Percentiles rank a stretch among this genome's conserved stretches.
phyloP scores from a whole-genome alignment of 2,113 vertebrate species.

The Hassar affinis region DNA sequence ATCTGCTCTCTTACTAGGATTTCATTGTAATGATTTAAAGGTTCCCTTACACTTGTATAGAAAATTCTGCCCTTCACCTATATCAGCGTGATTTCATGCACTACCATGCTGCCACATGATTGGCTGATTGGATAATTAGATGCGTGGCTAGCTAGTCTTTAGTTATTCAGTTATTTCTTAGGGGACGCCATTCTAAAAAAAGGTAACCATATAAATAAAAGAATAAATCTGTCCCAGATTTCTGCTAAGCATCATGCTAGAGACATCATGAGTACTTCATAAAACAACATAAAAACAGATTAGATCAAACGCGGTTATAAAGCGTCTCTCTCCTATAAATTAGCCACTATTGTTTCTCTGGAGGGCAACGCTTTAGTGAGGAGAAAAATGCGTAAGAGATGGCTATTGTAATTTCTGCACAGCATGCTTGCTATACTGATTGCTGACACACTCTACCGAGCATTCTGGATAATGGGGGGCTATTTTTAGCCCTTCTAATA shows the following conservation, averaged over 20 bases:
- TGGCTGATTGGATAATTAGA: neutral
- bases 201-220: neutral
- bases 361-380: constrained; percentile 45
- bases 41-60: neutral
- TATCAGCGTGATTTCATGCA: neutral
- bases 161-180: neutral
- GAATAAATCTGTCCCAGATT: neutral
- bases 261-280: constrained; percentile 17
- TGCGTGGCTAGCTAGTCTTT: neutral
- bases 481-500: constrained; percentile 71
- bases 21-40: neutral
- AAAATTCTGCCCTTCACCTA: neutral
- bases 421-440: constrained; percentile 68
- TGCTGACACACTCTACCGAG: constrained; percentile 70
- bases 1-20: neutral
- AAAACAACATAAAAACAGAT: constrained; percentile 28
- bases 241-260: neutral
- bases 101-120: neutral
- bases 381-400: constrained; percentile 59
- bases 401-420: constrained; percentile 71
- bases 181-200: neutral
- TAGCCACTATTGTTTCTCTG: constrained; percentile 45
- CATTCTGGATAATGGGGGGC: constrained; percentile 69
- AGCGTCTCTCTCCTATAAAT: constrained; percentile 47
- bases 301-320: constrained; percentile 52